Base-by-base conservation (phyloP, 2,113 vertebrate genomes). In the Bolborhynchus lineola region DNA sequence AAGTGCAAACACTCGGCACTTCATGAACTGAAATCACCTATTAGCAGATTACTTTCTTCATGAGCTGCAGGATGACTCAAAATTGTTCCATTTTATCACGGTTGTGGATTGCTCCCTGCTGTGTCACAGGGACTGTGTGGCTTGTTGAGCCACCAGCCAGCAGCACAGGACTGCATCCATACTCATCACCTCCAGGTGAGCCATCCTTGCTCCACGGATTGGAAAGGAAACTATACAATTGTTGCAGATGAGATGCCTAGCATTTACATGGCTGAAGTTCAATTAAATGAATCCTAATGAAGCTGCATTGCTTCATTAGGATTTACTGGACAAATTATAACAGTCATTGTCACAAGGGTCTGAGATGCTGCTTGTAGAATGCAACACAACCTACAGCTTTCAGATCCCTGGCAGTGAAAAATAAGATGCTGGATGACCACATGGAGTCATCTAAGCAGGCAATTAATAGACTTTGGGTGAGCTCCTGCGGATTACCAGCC, bases 391-490 rank as follows among this genome's bases (percentile, higher is more conserved):
- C 29, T 7, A 37, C 14, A 59, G 53, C 44, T 64, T 78, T 50
- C 0, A 1, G 39, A 57, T 60, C 20, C 41, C 60, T 11, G 57
- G 44, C 57, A 37, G 71, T 78, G 57, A 77, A 92, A 82, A 90
- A 52, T 20, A 82, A 90, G 82, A 67, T 57, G 57, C 65, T 82
- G 82, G n/a, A 21, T 63, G 92, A 50, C 31, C 0, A 4, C 77
- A 72, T 2, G 7, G 62, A 89, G 65, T 57, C 83, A 76, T 24
- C 46, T 92, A 82, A 65, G 63, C 69, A 76, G 81, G 83, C 92
- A 96, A 87, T 82, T 86, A 91, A 84, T 14, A 87, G 91, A 92
- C 68, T 92, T 72, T 69, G 72, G 81, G 72, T 52, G 92, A 91
- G 86, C 80, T 96, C 53, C 70, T 0, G 4, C 77, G 86, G 95